Evolutionary conservation across 2,888 invertebrate genomes (phyloP).

Genomic region (Oconnorella tubifera): DNA sequence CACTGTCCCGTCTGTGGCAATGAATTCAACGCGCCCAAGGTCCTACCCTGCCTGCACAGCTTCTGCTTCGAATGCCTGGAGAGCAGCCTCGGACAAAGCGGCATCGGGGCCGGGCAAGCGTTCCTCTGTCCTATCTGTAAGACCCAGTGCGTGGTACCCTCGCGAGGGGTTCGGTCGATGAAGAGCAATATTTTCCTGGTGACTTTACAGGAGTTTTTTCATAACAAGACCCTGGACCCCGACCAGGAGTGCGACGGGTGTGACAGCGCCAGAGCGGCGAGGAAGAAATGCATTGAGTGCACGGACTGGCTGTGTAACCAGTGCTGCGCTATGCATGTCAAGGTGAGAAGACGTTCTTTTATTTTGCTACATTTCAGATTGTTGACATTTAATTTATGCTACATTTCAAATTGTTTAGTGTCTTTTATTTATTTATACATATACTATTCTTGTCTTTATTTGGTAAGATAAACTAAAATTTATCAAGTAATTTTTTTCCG

Average conservation of each 20-base stretch:
- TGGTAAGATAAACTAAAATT: too few relatives aligned
- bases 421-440: too few relatives aligned
- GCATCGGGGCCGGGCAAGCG: constrained; percentile 34
- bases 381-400: too few relatives aligned
- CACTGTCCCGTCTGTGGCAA: constrained; percentile 40
- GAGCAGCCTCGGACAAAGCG: constrained; percentile 32
- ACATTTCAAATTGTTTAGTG: too few relatives aligned
- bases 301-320: constrained; percentile 37
- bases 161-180: constrained; percentile 31
- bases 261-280: constrained; percentile 28
- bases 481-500: too few relatives aligned
- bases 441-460: too few relatives aligned
- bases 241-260: constrained; percentile 35
- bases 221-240: constrained; percentile 29
- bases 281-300: constrained; percentile 37
- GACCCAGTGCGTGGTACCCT: constrained; percentile 34
- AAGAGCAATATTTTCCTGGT: constrained; percentile 37
- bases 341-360: constrained; percentile 23
- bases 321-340: constrained; percentile 35
- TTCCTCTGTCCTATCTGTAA: constrained; percentile 38
- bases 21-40: constrained; percentile 41
- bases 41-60: constrained; percentile 45
- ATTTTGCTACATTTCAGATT: too few relatives aligned
- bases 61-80: constrained; percentile 43
- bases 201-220: constrained; percentile 35